phyloP scores from a whole-genome alignment of 2,797 vertebrate genomes.

The Lemur catta region DNA sequence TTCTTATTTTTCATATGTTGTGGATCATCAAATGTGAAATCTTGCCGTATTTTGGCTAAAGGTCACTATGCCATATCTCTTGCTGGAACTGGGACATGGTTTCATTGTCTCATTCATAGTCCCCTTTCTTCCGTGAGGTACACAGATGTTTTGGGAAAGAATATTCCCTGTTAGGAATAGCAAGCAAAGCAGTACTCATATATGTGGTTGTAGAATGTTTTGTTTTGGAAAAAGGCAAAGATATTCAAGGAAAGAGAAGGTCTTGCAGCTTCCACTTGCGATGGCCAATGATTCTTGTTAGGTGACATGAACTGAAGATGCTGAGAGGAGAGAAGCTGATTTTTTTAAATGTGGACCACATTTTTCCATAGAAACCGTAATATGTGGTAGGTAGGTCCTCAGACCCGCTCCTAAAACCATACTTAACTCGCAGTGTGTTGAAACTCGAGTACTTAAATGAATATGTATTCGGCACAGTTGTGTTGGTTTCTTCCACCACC shows the following conservation, averaged over 20 bases:
- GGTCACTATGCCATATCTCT: neutral
- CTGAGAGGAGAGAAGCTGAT: neutral
- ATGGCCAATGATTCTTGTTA: neutral
- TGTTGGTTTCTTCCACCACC: neutral
- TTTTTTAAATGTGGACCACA: neutral
- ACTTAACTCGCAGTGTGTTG: no score
- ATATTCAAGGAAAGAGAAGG: neutral
- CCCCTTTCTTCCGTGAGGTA: neutral
- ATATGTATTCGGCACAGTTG: neutral
- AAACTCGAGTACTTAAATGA: neutral
- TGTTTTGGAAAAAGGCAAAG: neutral
- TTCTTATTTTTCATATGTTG: neutral
- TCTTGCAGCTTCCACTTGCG: neutral
- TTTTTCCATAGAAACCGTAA: neutral
- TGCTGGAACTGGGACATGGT: neutral
- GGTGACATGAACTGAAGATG: neutral
- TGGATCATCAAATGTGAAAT: neutral
- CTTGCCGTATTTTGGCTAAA: neutral
- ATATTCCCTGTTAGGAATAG: neutral
- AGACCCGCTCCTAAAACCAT: no score
- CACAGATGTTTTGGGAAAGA: neutral
- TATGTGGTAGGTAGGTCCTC: neutral
- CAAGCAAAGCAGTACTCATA: neutral
- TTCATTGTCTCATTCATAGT: neutral
- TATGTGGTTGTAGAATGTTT: neutral